Evolutionary conservation across 2,113 vertebrate genomes (phyloP), one percentile per base, ranked within the genome.

Genomic region (Paratilapia polleni): DNA sequence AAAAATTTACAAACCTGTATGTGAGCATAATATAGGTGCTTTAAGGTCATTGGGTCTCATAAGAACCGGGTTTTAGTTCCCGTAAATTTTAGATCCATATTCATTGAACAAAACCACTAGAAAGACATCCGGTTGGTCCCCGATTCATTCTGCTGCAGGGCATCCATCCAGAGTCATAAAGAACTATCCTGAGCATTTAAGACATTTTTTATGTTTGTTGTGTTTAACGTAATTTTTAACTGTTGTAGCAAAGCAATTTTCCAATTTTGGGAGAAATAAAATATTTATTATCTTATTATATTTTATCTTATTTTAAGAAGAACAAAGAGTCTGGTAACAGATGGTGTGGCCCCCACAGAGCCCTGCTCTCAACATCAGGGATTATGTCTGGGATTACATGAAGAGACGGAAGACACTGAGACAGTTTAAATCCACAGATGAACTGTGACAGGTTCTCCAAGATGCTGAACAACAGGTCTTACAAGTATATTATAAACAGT

Each of bases 21-120:
- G 41, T 41, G 36, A 24, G 13, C 63, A 43, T 1, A 24, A 22
- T 15, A 43, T 3, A n/a, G 36, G 36, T 34, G 14, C 36, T 66
- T 66, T 0, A 22, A 43, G n/a, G 38, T 0, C 63, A 66, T 66
- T 43, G 15, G 1, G 38, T 66, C 13, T 43, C n/a, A 3, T 0
- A 43, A 10, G 41, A 66, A 24, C 1, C 38, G 43, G 43, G 43
- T 47, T 47, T 13, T 47, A 14, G 43, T 14, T 47, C 13, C 43
- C 14, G 10, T 41, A 11, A 41, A 41, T 41, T 41, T 41, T 41
- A 41, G 3, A 41, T 41, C 6, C 9, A 64, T 41, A 41, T 22
- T 64, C 20, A 64, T 22, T 41, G 38, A 64, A 64, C 7, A 15
- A 64, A 64, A 41, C 20, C 20, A n/a, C 14, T n/a, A 31, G n/a